Evolutionary conservation across 2,113 vertebrate genomes (phyloP), one percentile per base, ranked within the genome.

Genomic region (Athene cunicularia): DNA sequence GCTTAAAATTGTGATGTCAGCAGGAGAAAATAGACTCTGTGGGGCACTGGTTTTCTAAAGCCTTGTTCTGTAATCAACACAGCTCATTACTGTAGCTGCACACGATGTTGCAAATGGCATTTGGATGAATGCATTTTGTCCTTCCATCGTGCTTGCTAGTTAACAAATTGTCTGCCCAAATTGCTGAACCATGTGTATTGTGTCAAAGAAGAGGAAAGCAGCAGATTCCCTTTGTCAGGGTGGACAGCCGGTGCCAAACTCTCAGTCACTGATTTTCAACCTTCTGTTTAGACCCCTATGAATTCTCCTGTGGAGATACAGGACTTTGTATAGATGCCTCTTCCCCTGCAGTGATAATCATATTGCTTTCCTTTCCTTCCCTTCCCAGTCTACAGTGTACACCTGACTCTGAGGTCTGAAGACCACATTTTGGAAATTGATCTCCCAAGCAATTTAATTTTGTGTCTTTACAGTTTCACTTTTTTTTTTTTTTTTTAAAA

Each of bases 21-120:
- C 83, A 75, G 73, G 88, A 92, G 73, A 97, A 95, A 95, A 96
- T 82, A 79, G 58, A 30, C 92, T 94, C 92, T 80, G 76, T 91
- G 80, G 88, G 96, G 11, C 93, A 89, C 41, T 80, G 68, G 60
- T 80, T 89, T 90, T 89, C 76, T 91, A 72, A 91, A 94, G 73
- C 67, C 53, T 75, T 81, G 26, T 64, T 64, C 97, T 87, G 49
- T 94, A 96, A 95, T 96, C 93, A 97, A 37, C 70, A 67, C 20
- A 95, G 74, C 70, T 95, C 88, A 85, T 93, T 95, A 93, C 72
- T 75, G 83, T 87, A 84, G 91, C 86, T 79, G 79, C 0, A 0
- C 52, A 52, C 0, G 2, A 66, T 43, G 39, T 68, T 89, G 84
- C 68, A 94, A 92, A 88, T 67, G 70, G 56, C 83, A 80, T 84